Conservation (phyloP, 2,113 vertebrate species). For the Chionis minor region DNA sequence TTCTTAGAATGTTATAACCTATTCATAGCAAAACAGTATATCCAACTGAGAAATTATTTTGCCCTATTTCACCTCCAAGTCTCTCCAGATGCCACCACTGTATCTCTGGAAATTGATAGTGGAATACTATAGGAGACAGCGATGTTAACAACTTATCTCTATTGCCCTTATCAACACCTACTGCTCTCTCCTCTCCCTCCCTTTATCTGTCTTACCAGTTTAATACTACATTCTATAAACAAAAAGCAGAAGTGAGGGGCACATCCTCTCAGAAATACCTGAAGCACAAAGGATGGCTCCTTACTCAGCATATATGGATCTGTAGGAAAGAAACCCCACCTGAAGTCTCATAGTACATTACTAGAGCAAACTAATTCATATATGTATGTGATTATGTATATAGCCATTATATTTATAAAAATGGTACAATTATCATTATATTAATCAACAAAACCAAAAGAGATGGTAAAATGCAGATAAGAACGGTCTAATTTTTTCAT, state of each 20-base stretch:
- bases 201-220: background rate
- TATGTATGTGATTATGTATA: background rate
- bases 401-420: background rate
- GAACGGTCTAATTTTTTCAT: background rate
- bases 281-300: background rate
- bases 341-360: background rate
- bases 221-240: background rate
- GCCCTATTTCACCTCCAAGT: background rate
- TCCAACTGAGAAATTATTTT: background rate
- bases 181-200: background rate
- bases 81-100: background rate
- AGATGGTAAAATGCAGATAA: background rate
- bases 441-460: background rate
- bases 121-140: background rate
- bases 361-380: background rate
- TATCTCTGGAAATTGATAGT: background rate
- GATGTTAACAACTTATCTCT: background rate
- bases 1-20: background rate
- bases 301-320: background rate
- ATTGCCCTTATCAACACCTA: background rate
- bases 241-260: background rate
- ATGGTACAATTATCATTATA: background rate
- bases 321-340: background rate
- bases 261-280: background rate
- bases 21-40: background rate